Base-by-base conservation (phyloP, 2,888 invertebrate genomes). In the Nemotelus nigrinus region DNA sequence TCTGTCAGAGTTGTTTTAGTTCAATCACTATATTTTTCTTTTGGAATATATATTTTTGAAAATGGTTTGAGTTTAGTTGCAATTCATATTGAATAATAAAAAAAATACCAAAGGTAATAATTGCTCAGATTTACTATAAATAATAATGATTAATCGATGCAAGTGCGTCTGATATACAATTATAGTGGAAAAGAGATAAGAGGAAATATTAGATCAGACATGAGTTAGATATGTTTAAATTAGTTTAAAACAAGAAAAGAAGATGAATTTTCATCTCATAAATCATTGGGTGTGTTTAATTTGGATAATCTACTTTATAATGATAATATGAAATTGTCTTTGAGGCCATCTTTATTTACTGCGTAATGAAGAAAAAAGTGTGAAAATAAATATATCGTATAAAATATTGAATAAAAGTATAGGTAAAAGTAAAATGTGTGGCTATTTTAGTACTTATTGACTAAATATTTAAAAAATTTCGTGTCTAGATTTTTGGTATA, bases 1-100 rank as follows among this genome's bases (percentile, higher is more conserved):
- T 74, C 74, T 39, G 53, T 70, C 6, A 25, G 70, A 70, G 70
- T 70, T 65, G 41, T 65, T 65, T 65, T 70, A 70, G 70, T 74
- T 74, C 48, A 74, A 63, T 58, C 25, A 25, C 25, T 74, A 60
- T 48, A 7, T 39, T 60, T 74, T 74, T 41, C 48, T 44, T 74
- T 74, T 63, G 60, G 48, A 60, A 60, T 74, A 43, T 48, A 74
- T 47, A 47, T 57, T 41, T 44, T 44, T 68, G 60, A 60, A 65
- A 47, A 45, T 45, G 55, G 7, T 53, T 70, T 70, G 55, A 67
- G 68, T 68, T 78, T 76, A 76, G 78, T 78, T 76, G 78, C 78
- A 71, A 76, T 78, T 78, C 78, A 78, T 78, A 78, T 78, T 78
- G 78, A 78, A 78, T 78, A 53, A 67, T 55, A 60, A 76, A 25